A percentile compares a stretch with the other conserved stretches of the same genome.
phyloP scores from a whole-genome alignment of 2,888 invertebrate genomes.

The Rhorus exstirpatorius region DNA sequence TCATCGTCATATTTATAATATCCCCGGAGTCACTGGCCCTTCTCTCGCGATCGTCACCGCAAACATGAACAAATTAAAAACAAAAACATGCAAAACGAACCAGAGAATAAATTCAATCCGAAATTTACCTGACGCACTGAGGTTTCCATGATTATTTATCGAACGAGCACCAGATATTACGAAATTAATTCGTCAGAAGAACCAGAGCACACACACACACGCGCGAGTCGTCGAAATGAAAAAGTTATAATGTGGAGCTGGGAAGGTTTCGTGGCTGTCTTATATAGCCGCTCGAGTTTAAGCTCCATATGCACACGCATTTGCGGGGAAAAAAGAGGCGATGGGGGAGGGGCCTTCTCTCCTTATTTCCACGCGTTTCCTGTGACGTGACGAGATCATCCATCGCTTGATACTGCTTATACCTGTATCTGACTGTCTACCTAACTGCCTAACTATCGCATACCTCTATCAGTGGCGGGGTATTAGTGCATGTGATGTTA shows the following conservation, averaged over 20 bases:
- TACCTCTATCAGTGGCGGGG: slow-evolving; percentile 1
- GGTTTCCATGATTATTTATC: slow-evolving; percentile 56
- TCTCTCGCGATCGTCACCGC: no score
- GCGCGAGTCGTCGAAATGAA: slow-evolving; percentile 51
- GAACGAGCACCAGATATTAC: slow-evolving; percentile 24
- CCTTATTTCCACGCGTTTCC: slow-evolving; percentile 68
- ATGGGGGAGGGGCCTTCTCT: slow-evolving; percentile 28
- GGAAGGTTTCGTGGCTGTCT: slow-evolving; percentile 57
- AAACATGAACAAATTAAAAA: background rate
- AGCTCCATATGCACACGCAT: slow-evolving; percentile 41
- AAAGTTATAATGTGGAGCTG: slow-evolving; percentile 65
- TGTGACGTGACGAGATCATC: slow-evolving; percentile 69
- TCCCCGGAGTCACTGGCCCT: no score
- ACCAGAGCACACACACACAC: slow-evolving; percentile 11
- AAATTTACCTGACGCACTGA: slow-evolving; percentile 68
- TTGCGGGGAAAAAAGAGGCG: background rate
- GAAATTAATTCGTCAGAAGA: background rate
- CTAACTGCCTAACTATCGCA: background rate
- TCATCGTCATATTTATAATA: no score
- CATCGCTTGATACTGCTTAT: slow-evolving; percentile 26
- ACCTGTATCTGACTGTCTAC: background rate
- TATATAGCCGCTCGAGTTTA: slow-evolving; percentile 70
- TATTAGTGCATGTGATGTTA: slow-evolving; percentile 1
- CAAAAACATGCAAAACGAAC: background rate
- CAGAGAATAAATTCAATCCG: slow-evolving; percentile 2